A percentile compares a stretch with the other conserved stretches of the same genome.
phyloP scores from a whole-genome alignment of 2,797 vertebrate species.

The Adrianichthys oophorus region DNA sequence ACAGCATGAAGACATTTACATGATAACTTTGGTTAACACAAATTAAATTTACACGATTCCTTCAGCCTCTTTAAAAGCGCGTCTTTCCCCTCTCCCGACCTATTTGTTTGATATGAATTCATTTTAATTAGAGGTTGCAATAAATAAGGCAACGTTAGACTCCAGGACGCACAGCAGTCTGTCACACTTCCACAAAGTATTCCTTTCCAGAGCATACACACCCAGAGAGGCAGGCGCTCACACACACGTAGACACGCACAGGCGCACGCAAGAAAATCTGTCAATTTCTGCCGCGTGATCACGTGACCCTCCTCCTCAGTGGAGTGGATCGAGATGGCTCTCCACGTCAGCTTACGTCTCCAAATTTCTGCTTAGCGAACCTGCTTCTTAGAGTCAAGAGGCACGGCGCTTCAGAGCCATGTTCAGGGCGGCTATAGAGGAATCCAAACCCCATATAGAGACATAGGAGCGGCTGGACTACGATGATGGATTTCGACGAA shows the following conservation, averaged over 20 bases:
- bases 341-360: constrained; percentile 99
- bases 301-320: constrained; percentile 93
- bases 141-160: constrained; percentile 73
- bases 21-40: constrained; percentile 18
- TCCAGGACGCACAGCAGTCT: constrained; percentile 59
- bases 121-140: constrained; percentile 46
- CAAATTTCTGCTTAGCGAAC: constrained; percentile 95
- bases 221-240: constrained; percentile 21
- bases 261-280: constrained; percentile 75
- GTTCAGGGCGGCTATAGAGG: constrained; percentile 92
- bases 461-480: constrained; percentile 80
- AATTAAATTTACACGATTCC: neutral
- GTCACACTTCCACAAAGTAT: constrained; percentile 36
- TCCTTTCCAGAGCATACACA: constrained; percentile 21
- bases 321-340: constrained; percentile 96
- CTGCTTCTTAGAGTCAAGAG: constrained; percentile 97
- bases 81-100: constrained; percentile 10
- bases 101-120: constrained; percentile 52
- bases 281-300: constrained; percentile 93
- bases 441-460: constrained; percentile 85
- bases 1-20: constrained; percentile 19
- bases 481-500: constrained; percentile 99
- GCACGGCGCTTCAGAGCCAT: constrained; percentile 90
- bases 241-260: constrained; percentile 11
- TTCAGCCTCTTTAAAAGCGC: constrained; percentile 10